Evolutionary conservation across 2,888 invertebrate species (phyloP).

Genomic region (Epirrhoe tristata): DNA sequence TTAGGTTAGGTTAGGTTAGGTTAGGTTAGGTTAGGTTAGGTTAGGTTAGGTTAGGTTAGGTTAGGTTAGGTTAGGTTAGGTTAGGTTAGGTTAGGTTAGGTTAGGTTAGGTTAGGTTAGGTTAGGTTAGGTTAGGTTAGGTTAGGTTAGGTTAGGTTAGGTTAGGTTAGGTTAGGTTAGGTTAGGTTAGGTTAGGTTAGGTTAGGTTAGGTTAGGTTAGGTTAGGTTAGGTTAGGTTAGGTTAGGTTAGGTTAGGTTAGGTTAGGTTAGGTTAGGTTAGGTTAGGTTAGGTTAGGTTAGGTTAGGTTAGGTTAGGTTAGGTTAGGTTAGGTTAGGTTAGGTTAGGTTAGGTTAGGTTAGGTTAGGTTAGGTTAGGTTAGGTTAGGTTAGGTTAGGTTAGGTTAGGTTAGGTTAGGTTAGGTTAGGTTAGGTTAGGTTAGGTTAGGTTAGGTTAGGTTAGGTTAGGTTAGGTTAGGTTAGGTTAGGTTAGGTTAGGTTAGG

Average conservation of each 20-base stretch:
- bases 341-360: slow-evolving; percentile 29
- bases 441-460: slow-evolving; percentile 45
- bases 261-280: slow-evolving; percentile 29
- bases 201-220: slow-evolving; percentile 42
- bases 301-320: slow-evolving; percentile 31
- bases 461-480: slow-evolving; percentile 44
- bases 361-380: slow-evolving; percentile 41
- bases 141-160: slow-evolving; percentile 29
- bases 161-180: slow-evolving; percentile 35
- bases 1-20: slow-evolving; percentile 46
- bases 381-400: slow-evolving; percentile 35
- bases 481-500: slow-evolving; percentile 36
- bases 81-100: slow-evolving; percentile 44
- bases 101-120: slow-evolving; percentile 39
- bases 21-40: slow-evolving; percentile 46
- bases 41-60: slow-evolving; percentile 42
- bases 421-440: slow-evolving; percentile 41
- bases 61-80: slow-evolving; percentile 42
- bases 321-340: slow-evolving; percentile 31
- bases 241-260: slow-evolving; percentile 31
- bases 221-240: slow-evolving; percentile 37
- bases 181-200: slow-evolving; percentile 42
- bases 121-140: slow-evolving; percentile 41
- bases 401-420: slow-evolving; percentile 38
- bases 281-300: slow-evolving; percentile 36